A percentile compares a stretch with the other conserved stretches of the same genome.
These are phyloP conservation scores for Poicephalus meyeri DNA, from an alignment of 2,113 vertebrate genomes.

Conservation along the genomic window DNA sequence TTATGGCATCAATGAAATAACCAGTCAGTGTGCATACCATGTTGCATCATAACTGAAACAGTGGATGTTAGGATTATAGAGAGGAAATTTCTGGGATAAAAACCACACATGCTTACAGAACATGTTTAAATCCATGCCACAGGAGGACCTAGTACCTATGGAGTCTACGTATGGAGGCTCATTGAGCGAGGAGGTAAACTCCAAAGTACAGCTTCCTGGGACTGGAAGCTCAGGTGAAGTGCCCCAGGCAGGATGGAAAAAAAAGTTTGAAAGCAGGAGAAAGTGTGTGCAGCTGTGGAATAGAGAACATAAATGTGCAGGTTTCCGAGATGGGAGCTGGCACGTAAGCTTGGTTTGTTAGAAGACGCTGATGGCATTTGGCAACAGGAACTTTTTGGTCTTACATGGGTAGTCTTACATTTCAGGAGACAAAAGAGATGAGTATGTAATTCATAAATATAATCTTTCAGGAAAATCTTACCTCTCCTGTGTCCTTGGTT, in stretches of 20 bases:
- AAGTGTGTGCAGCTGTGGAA: not conserved
- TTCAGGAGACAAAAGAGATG: not conserved
- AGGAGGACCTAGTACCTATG: not conserved
- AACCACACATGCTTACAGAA: not conserved
- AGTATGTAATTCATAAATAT: not conserved
- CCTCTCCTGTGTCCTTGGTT: constrained; percentile 37
- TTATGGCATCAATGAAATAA: not conserved
- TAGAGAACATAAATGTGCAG: not conserved
- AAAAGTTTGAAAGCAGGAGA: not conserved
- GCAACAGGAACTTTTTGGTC: not conserved
- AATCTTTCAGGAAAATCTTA: not conserved
- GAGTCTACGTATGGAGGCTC: not conserved
- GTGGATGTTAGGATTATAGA: not conserved
- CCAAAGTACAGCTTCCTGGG: not conserved
- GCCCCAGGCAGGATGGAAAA: not conserved
- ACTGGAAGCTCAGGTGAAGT: not conserved
- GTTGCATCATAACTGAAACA: not conserved
- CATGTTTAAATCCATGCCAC: not conserved
- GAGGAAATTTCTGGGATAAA: not conserved
- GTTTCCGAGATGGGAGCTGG: not conserved
- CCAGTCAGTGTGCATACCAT: not conserved
- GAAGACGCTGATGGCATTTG: not conserved
- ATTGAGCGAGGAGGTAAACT: not conserved
- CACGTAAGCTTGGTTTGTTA: not conserved
- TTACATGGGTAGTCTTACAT: not conserved